Conservation (phyloP, 1,140 invertebrate genomes). For the Aleiodes sp. region DNA sequence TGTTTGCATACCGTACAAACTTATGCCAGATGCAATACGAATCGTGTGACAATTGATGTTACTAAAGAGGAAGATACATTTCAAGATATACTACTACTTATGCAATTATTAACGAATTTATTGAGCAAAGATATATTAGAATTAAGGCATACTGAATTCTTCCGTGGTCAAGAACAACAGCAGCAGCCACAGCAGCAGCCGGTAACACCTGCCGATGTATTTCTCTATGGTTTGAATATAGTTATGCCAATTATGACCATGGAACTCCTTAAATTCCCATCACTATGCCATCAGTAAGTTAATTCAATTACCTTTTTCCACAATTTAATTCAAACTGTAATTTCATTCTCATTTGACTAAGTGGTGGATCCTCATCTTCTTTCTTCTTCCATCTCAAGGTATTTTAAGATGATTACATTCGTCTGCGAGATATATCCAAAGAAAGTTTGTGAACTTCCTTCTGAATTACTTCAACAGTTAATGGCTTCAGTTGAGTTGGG, state of each 20-base stretch:
- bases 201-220: constrained; percentile 72
- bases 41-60: constrained; percentile 65
- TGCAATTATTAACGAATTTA: constrained; percentile 77
- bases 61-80: constrained; percentile 78
- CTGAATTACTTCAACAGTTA: constrained; percentile 70
- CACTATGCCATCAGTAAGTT: constrained; percentile 73
- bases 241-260: constrained; percentile 80
- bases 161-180: constrained; percentile 1
- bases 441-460: constrained; percentile 68
- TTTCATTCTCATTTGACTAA: not conserved
- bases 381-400: constrained; percentile 49
- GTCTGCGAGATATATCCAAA: constrained; percentile 76
- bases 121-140: constrained; percentile 78
- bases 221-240: constrained; percentile 76
- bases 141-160: constrained; percentile 56
- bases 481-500: constrained; percentile 76
- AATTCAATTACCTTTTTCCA: constrained; percentile 11
- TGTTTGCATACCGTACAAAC: constrained; percentile 74
- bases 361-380: constrained; percentile 9
- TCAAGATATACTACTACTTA: constrained; percentile 76
- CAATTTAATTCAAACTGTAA: constrained; percentile 5
- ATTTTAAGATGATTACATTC: constrained; percentile 72
- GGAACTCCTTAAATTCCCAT: constrained; percentile 78
- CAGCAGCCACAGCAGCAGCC: constrained; percentile 35
- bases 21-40: constrained; percentile 76